Evolutionary conservation across 2,797 vertebrate species (phyloP).

Genomic region (Sebastes steindachneri): DNA sequence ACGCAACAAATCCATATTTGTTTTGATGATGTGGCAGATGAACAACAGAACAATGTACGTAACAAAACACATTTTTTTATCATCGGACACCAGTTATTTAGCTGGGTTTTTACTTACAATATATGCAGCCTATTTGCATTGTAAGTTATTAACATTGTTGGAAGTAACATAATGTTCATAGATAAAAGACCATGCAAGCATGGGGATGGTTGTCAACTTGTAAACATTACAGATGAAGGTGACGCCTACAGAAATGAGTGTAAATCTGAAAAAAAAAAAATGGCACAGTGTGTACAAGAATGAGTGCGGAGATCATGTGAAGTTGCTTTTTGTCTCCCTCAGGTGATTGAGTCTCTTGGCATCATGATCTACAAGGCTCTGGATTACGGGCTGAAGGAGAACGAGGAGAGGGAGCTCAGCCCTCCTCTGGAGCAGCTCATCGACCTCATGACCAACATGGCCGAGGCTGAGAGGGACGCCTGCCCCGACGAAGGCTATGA

Average conservation of each 20-base stretch:
- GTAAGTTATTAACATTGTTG: not conserved
- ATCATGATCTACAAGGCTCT: slow-evolving; percentile 99
- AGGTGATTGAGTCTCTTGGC: slow-evolving; percentile 95
- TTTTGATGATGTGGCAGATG: slow-evolving; percentile 15
- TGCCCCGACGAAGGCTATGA: slow-evolving; percentile 95
- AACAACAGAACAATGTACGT: not conserved
- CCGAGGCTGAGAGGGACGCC: slow-evolving; percentile 82
- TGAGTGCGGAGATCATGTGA: not conserved
- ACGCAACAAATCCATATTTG: slow-evolving; percentile 28
- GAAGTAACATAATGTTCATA: not conserved
- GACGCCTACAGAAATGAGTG: not conserved
- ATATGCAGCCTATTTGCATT: not conserved
- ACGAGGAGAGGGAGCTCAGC: slow-evolving; percentile 95
- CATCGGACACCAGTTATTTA: not conserved
- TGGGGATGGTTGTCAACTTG: not conserved
- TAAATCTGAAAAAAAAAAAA: not conserved
- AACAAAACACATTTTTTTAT: not conserved
- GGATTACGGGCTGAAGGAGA: slow-evolving; percentile 98
- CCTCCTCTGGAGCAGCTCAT: slow-evolving; percentile 96
- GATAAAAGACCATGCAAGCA: not conserved
- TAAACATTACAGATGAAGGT: not conserved
- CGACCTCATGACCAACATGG: slow-evolving; percentile 94
- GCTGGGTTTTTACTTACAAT: not conserved
- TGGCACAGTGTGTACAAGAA: not conserved
- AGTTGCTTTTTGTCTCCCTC: not conserved